Evolutionary conservation across 2,888 invertebrate genomes (phyloP), one percentile per base, ranked within the genome.

Genomic region (Drosophila austrosaltans): DNA sequence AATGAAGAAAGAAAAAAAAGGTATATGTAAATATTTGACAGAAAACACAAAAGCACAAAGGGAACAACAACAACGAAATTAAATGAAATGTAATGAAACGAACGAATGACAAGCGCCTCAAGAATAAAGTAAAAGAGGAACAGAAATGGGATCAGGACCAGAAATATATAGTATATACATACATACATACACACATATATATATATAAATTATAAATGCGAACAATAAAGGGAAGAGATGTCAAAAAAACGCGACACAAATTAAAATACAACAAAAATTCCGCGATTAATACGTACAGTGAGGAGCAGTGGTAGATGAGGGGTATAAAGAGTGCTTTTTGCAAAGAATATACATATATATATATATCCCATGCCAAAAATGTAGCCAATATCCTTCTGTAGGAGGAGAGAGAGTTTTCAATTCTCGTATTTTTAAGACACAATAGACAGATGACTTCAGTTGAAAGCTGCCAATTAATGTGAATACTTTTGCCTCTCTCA

Each of bases 11-110:
- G 42, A 22, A 40, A 20, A 57, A 40, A 71, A 81, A 72, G 76
- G 67, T 79, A 72, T 76, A 83, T 82, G 88, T 75, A 79, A 88
- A 83, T 85, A 78, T 85, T 87, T 82, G 80, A 79, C 71, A 73
- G 75, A 75, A 78, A 73, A 74, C 75, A 74, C 71, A 69, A 85
- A 79, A 72, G 72, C 73, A 81, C 64, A 81, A 70, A 77, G 79
- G 82, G 75, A 87, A 79, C 82, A 74, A 82, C 75, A 87, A 84
- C 75, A 77, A 77, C 72, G 6, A 36, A 36, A 48, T 48, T 25
- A 48, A 48, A 48, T 20, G 44, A 22, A 48, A 48, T 48, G 80
- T 79, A 87, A 87, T 79, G 82, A 87, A 87, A 88, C 63, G 72
- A 78, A 85, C 77, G 48, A 48, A 48, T 85, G 86, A 83, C 82